Evolutionary conservation across 2,113 vertebrate species (phyloP), one percentile per base, ranked within the genome.

Genomic region (Hydrochoerus hydrochaeris): DNA sequence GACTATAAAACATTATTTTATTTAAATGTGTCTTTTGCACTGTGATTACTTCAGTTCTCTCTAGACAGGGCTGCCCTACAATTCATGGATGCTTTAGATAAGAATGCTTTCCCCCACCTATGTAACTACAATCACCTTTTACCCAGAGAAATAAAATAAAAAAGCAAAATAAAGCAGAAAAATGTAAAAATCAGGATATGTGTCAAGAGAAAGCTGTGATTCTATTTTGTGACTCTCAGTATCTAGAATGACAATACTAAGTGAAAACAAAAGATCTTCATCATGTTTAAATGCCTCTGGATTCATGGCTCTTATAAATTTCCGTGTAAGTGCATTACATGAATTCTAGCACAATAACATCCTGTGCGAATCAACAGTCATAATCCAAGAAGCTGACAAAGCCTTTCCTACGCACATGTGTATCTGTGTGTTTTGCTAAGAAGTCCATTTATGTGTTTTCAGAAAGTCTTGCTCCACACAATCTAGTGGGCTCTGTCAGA

Each of bases 211-310:
- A 75, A 91, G 12, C 41, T 24, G 9, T 26, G 24, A 35, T 57
- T 75, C 7, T 75, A 35, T 77, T 94, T 65, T 95, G 71, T 63
- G 78, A 88, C 49, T 94, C 49, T 57, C 7, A 52, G 44, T 38
- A 57, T 32, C 49, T 92, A 38, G 49, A 38, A 85, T 54, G 62
- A 83, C 82, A 95, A 93, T 85, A 69, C 17, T 85, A 95, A 96
- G 93, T 78, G 32, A 78, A 87, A 95, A 35, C 69, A 88, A 88
- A 80, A 92, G 75, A 88, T 46, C 44, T 57, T 95, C 84, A 71
- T 17, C n/a, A 77, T 80, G 3, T 75, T 90, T 71, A 89, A 93
- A 58, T 92, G 88, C 73, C 54, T 90, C 17, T 71, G 77, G 65
- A 69, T 90, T 92, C 28, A 82, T 19, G 88, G 81, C 26, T 62